These are phyloP conservation scores for Nomada flava DNA, from an alignment of 2,888 invertebrate genomes.

Conservation along the genomic window DNA sequence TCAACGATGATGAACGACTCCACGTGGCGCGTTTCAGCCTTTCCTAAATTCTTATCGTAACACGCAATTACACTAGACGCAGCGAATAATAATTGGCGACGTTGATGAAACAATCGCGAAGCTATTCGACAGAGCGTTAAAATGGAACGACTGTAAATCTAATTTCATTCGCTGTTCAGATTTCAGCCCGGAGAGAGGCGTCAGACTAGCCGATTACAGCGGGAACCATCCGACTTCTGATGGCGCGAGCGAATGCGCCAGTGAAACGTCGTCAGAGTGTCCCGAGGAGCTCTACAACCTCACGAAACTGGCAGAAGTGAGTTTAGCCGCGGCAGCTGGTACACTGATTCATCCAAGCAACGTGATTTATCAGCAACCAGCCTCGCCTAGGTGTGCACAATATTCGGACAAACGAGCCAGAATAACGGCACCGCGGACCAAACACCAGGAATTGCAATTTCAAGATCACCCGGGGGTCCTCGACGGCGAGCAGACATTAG, in stretches of 20 bases:
- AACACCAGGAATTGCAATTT: conserved; percentile 46
- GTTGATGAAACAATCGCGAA: not conserved
- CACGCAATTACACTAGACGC: not conserved
- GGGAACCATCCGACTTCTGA: conserved; percentile 81
- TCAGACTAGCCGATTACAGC: conserved; percentile 79
- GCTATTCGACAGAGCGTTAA: too few species aligned
- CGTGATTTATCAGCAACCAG: conserved; percentile 74
- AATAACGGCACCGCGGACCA: conserved; percentile 44
- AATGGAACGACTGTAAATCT: not conserved
- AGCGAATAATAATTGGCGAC: not conserved
- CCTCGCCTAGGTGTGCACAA: conserved; percentile 68
- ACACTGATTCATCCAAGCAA: conserved; percentile 84
- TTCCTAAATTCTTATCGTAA: conserved; percentile 24
- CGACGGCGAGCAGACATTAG: conserved; percentile 69
- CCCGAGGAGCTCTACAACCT: conserved; percentile 90
- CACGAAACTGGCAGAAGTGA: conserved; percentile 91
- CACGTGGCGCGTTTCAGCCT: conserved; percentile 30
- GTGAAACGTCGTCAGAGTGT: conserved; percentile 82
- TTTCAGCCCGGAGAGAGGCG: conserved; percentile 79
- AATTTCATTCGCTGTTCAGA: conserved; percentile 63
- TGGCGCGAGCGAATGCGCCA: conserved; percentile 83
- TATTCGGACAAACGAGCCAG: conserved; percentile 60
- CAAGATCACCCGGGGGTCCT: conserved; percentile 46
- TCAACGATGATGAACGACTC: conserved; percentile 52
- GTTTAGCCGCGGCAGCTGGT: conserved; percentile 87